Evolutionary conservation across 2,888 invertebrate genomes (phyloP), one percentile per base, ranked within the genome.

Genomic region (Epinotia brunnichana): DNA sequence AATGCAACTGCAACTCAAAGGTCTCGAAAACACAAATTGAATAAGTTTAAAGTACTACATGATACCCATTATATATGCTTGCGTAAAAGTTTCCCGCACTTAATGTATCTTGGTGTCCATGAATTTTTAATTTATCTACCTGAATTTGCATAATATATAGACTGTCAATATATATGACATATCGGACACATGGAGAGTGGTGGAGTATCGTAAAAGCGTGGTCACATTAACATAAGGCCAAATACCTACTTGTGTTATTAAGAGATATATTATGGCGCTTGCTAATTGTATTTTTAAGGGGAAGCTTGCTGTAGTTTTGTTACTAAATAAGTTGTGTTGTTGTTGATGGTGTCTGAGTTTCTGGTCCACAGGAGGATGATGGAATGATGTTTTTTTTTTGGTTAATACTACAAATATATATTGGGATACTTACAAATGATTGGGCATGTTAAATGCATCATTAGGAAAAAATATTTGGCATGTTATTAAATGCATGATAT

Each of bases 201-300:
- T 61, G 4, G n/a, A 0, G 60, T 63, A 59, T 69, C 63, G 39
- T 69, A 44, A 73, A 72, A 73, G 57, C 73, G 41, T 69, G 73
- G 73, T 73, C 77, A 78, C 81, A 87, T 88, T 87, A 85, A 77
- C 84, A 85, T 86, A 81, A 72, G 74, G 76, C 77, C 77, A 81
- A 82, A 83, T 81, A 80, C n/a, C n/a, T n/a, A n/a, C 80, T 56
- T 62, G 48, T 15, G 78, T 82, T 81, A 81, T 82, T 81, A 81
- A 79, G 78, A 83, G 82, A 83, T 82, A 83, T n/a, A n/a, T n/a
- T n/a, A n/a, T 78, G 78, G 74, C 24, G 53, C 53, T 24, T 69
- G 74, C 79, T 84, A 82, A 83, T 83, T 83, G 80, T 81, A 73
- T 82, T 81, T 82, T 79, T 79, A 61, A 78, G n/a, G n/a, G n/a